Evolutionary conservation across 2,113 vertebrate genomes (phyloP).

Genomic region (Nothoprocta perdicaria): DNA sequence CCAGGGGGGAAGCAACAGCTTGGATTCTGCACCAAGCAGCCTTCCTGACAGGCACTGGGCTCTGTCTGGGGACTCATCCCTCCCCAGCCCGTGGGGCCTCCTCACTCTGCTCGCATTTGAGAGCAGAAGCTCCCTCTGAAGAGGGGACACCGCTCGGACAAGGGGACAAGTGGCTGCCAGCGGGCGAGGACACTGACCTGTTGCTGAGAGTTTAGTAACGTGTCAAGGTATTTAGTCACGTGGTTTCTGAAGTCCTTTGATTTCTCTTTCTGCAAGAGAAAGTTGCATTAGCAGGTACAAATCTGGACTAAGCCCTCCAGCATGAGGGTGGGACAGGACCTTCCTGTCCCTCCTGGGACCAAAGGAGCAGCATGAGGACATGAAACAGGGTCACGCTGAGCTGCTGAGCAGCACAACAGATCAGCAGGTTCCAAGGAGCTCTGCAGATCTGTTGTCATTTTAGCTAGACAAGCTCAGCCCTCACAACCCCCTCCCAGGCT

Average conservation of each 20-base stretch:
- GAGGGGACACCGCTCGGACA: background rate
- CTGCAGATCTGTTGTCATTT: background rate
- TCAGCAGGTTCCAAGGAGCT: background rate
- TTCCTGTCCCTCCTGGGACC: background rate
- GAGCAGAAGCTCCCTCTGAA: background rate
- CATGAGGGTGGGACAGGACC: background rate
- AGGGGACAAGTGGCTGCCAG: background rate
- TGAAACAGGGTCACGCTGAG: background rate
- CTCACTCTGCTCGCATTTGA: accelerated
- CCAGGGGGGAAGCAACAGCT: background rate
- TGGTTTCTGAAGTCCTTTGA: slow-evolving; percentile 92
- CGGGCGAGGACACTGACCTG: slow-evolving; percentile 81
- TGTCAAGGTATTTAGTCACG: slow-evolving; percentile 91
- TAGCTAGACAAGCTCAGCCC: background rate
- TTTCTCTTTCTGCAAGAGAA: slow-evolving; percentile 88
- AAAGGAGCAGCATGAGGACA: accelerated
- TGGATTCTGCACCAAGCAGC: background rate
- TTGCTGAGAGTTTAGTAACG: slow-evolving; percentile 89
- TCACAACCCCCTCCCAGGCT: background rate
- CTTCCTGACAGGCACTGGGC: background rate
- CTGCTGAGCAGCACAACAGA: background rate
- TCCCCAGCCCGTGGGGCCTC: background rate
- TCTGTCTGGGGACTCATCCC: accelerated
- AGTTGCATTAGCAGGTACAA: background rate
- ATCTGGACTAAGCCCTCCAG: background rate